These are phyloP conservation scores for Parasteatoda lunata DNA, from an alignment of 2,888 invertebrate genomes.

Conservation along the genomic window DNA sequence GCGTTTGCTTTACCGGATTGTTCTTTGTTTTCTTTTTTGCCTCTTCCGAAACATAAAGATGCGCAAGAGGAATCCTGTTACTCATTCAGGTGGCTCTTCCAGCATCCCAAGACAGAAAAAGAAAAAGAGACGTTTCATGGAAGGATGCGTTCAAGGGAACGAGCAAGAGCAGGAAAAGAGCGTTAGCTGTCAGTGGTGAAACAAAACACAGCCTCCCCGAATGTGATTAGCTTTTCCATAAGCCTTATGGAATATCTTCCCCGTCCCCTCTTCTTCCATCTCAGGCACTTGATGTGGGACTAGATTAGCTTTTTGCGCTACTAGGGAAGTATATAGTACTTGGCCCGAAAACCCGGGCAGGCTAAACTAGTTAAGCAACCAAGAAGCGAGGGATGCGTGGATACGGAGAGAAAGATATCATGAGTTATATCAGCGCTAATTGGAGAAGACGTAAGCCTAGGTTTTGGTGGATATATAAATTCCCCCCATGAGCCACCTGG, in stretches of 20 bases:
- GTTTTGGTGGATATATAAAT: conserved; percentile 49
- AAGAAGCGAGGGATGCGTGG: conserved; percentile 1
- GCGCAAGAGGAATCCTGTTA: conserved; percentile 2
- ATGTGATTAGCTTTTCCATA: conserved; percentile 68
- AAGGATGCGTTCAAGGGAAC: conserved; percentile 2
- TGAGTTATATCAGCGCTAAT: conserved; percentile 69
- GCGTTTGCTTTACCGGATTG: no score
- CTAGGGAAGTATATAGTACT: conserved; percentile 19
- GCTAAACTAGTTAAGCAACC: conserved; percentile 55
- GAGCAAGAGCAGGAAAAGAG: conserved; percentile 24
- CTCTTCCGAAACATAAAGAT: not conserved
- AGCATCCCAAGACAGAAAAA: conserved; percentile 11
- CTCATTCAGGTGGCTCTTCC: not conserved
- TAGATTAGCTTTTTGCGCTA: conserved; percentile 67
- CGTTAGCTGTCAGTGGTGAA: conserved; percentile 64
- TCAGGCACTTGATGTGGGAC: conserved; percentile 39
- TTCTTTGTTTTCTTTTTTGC: no score
- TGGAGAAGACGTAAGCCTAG: conserved; percentile 54
- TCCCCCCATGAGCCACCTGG: conserved; percentile 61
- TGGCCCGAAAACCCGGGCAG: conserved; percentile 10
- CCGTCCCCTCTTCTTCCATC: not conserved
- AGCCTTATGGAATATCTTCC: conserved; percentile 65
- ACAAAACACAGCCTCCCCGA: conserved; percentile 65
- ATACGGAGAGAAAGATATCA: conserved; percentile 57
- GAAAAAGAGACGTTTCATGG: conserved; percentile 27